These are phyloP conservation scores for Ictidomys tridecemlineatus DNA, from an alignment of 2,113 vertebrate species.

Conservation along the genomic window DNA sequence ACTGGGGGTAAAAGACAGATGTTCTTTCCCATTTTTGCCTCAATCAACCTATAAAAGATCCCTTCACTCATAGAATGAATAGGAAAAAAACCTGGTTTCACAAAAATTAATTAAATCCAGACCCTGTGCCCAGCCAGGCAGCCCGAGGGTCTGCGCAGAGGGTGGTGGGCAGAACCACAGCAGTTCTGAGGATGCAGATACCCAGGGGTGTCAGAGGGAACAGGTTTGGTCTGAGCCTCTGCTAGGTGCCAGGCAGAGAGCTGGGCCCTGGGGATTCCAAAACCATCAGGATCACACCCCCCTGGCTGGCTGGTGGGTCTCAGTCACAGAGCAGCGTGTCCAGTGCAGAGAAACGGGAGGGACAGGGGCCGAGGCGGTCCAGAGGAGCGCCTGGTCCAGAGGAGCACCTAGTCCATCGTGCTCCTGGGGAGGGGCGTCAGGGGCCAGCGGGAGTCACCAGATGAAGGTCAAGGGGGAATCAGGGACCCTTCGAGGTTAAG, in stretches of 20 bases:
- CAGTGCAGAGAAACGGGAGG: neutral
- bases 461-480: neutral
- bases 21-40: constrained; percentile 28
- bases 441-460: neutral
- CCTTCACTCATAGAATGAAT: neutral
- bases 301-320: neutral
- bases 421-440: neutral
- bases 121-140: neutral
- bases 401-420: neutral
- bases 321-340: neutral
- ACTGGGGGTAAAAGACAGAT: neutral
- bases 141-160: neutral
- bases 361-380: neutral
- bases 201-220: neutral
- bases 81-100: neutral
- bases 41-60: constrained; percentile 12
- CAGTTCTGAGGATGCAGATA: neutral
- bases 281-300: too few species aligned
- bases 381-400: neutral
- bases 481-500: too few species aligned
- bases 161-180: neutral
- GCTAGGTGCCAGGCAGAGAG: neutral
- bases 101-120: constrained; percentile 13
- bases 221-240: neutral
- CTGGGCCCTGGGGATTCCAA: neutral